Conservation (phyloP, 1,140 invertebrate genomes). For the Ephestia elutella region DNA sequence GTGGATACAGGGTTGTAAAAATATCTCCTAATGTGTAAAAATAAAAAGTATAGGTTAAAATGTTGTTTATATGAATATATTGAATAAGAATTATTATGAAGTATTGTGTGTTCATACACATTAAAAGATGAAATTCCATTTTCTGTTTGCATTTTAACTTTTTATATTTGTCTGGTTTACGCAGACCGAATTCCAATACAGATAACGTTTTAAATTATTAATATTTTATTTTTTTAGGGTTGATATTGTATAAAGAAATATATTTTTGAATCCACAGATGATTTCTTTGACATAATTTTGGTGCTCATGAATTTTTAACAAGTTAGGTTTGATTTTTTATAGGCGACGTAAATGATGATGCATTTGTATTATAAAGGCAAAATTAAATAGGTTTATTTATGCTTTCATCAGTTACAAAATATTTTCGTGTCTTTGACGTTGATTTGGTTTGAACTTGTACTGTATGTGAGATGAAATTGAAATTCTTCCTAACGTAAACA, state of each 20-base stretch:
- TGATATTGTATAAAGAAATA: slow-evolving; percentile 21
- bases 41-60: slow-evolving; percentile 60
- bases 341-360: background rate
- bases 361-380: slow-evolving; percentile 14
- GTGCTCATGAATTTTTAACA: slow-evolving; percentile 17
- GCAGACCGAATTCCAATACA: slow-evolving; percentile 49
- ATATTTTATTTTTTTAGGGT: slow-evolving; percentile 58
- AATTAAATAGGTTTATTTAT: slow-evolving; percentile 5
- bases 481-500: slow-evolving; percentile 59
- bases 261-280: slow-evolving; percentile 17
- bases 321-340: background rate
- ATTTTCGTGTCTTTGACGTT: background rate
- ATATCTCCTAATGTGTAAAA: slow-evolving; percentile 70
- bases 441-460: background rate
- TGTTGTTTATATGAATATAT: slow-evolving; percentile 71
- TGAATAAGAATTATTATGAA: slow-evolving; percentile 62
- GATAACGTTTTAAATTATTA: slow-evolving; percentile 40
- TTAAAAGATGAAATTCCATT: slow-evolving; percentile 58
- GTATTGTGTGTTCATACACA: slow-evolving; percentile 59
- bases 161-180: slow-evolving; percentile 30
- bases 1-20: slow-evolving; percentile 74
- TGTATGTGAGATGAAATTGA: slow-evolving; percentile 34
- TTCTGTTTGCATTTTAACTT: slow-evolving; percentile 58
- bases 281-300: slow-evolving; percentile 15
- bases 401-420: background rate